Evolutionary conservation across 2,888 invertebrate species (phyloP), one percentile per base, ranked within the genome.

Genomic region (Melanargia galathea): DNA sequence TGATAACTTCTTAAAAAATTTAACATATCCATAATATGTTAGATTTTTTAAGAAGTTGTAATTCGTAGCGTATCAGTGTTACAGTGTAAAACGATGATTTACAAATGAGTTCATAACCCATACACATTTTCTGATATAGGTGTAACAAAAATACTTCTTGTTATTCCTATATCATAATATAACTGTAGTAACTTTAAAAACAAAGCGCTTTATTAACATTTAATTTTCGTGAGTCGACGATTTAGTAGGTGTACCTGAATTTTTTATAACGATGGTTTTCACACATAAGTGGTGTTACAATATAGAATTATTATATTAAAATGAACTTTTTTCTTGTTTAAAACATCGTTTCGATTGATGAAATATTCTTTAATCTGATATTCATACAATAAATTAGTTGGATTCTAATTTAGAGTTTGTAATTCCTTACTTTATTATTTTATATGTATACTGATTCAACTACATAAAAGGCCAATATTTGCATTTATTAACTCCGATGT

Each of bases 401-500:
- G 5, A 22, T 35, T 52, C 20, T 35, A 35, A 13, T 4, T 30
- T 30, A 2, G 10, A 33, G 16, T 30, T 7, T 24, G 13, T 13
- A 22, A 11, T 22, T 26, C 10, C 38, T 38, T 26, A 38, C 16
- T 26, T 22, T 24, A 16, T 24, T 35, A 8, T 22, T 20, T 2
- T 6, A 20, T 54, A 54, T 40, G n/a, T n/a, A n/a, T n/a, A n/a
- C n/a, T 22, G 40, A 55, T 55, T 38, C 10, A 55, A 24, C 22
- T 40, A 24, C 40, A 24, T 16, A 24, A 57, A n/a, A 20, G 45
- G 57, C 57, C 57, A 59, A 48, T 38, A 48, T 48, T 59, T 59
- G 63, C 56, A 63, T 63, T 65, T 56, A 57, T 40, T 51, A 57
- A 63, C 30, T 52, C 54, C n/a, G 68, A 73, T 75, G 71, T 73